Conservation (phyloP, 2,113 vertebrate species). For the Ageneiosus marmoratus region DNA sequence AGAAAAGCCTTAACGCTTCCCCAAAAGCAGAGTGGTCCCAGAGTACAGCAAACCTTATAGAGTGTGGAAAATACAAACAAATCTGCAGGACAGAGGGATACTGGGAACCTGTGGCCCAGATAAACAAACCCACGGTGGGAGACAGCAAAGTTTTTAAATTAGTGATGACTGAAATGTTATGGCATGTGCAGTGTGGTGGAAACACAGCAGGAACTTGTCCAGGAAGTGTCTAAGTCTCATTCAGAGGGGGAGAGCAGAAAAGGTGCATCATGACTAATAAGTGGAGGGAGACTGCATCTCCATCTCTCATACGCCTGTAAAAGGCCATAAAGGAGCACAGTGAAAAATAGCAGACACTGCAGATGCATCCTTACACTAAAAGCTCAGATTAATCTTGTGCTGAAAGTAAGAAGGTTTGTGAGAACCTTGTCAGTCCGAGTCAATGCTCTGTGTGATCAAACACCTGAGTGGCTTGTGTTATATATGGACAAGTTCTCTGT, state of each 20-base stretch:
- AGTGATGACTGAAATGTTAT: background rate
- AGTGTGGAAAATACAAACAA: background rate
- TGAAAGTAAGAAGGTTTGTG: background rate
- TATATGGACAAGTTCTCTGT: constrained; percentile 4
- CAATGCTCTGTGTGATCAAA: background rate
- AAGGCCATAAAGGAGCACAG: background rate
- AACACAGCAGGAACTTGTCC: background rate
- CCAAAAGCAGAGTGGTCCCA: no score
- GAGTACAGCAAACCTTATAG: no score
- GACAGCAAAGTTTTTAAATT: background rate
- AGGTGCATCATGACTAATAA: background rate
- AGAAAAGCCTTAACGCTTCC: no score
- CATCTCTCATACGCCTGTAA: background rate
- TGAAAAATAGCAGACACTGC: constrained; percentile 3
- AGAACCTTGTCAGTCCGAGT: background rate
- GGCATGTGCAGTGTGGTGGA: background rate
- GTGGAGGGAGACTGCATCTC: background rate
- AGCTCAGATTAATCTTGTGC: no score
- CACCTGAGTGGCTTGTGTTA: constrained; percentile 3
- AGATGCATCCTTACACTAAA: background rate
- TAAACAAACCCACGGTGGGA: background rate
- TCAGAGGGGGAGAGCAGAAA: background rate
- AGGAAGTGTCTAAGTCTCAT: background rate
- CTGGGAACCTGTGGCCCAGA: background rate
- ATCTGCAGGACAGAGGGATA: background rate